phyloP scores from a whole-genome alignment of 2,888 invertebrate species.

The Epicampocera succincta region DNA sequence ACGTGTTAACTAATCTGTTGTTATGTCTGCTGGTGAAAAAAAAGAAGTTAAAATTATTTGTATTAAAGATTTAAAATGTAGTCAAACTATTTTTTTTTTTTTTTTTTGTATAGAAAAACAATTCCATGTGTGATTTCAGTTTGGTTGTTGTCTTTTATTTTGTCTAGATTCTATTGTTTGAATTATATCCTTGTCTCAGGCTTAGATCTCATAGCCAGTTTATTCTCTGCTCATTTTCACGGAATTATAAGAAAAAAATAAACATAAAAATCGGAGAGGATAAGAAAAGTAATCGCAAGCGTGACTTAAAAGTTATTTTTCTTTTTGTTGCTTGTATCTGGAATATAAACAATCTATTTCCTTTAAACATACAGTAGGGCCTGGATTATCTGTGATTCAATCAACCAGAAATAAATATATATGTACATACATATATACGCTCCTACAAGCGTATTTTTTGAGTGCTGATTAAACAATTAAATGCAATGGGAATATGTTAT shows the following conservation, averaged over 20 bases:
- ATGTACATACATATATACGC: too few relatives aligned
- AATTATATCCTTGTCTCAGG: conserved; percentile 54
- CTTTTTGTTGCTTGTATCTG: conserved; percentile 4
- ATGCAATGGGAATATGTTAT: too few relatives aligned
- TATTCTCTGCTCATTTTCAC: conserved; percentile 40
- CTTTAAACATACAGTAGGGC: too few relatives aligned
- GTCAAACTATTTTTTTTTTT: conserved; percentile 23
- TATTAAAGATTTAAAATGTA: conserved; percentile 27
- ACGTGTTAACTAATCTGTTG: conserved; percentile 66
- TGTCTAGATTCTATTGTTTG: conserved; percentile 65
- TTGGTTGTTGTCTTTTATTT: conserved; percentile 44
- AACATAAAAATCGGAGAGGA: conserved; percentile 20
- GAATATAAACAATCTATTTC: conserved; percentile 14
- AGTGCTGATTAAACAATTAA: too few relatives aligned
- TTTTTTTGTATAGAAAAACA: conserved; percentile 29
- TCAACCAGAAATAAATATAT: too few relatives aligned
- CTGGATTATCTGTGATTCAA: too few relatives aligned
- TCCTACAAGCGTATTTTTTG: too few relatives aligned
- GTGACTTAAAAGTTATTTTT: conserved; percentile 62
- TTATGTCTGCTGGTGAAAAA: conserved; percentile 30
- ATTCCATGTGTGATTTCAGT: conserved; percentile 38
- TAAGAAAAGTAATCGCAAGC: conserved; percentile 50
- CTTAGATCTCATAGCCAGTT: conserved; percentile 32
- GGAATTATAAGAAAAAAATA: conserved; percentile 44
- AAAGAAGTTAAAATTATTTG: conserved; percentile 20